phyloP scores from a whole-genome alignment of 2,888 invertebrate genomes.

The Neoitamus cyanurus region DNA sequence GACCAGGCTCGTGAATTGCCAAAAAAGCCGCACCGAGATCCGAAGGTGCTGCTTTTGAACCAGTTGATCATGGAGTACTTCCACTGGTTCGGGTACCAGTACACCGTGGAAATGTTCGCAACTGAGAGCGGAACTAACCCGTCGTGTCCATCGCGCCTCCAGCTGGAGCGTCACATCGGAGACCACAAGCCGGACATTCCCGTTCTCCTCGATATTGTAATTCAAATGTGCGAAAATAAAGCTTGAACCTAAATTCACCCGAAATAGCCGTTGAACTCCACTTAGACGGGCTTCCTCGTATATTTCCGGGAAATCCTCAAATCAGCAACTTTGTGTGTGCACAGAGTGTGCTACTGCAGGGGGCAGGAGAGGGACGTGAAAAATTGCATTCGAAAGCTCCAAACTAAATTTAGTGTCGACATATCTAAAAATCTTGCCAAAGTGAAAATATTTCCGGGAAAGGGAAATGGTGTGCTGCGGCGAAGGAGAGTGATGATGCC shows the following conservation, averaged over 20 bases:
- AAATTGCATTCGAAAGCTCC: slow-evolving; percentile 25
- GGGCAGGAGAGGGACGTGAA: slow-evolving; percentile 3
- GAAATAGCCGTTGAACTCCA: not conserved
- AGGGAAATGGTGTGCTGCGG: not conserved
- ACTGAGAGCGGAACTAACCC: slow-evolving; percentile 59
- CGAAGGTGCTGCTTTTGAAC: slow-evolving; percentile 53
- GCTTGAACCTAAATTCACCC: not conserved
- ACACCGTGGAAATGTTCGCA: slow-evolving; percentile 61
- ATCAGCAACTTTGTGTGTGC: not conserved
- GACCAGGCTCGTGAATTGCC: not conserved
- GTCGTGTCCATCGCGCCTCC: slow-evolving; percentile 54
- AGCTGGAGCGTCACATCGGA: slow-evolving; percentile 56
- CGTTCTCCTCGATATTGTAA: slow-evolving; percentile 58
- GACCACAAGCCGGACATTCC: slow-evolving; percentile 58
- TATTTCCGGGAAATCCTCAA: not conserved
- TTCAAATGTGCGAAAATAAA: not conserved
- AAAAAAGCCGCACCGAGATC: not conserved
- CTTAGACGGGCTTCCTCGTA: not conserved
- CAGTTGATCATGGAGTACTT: slow-evolving; percentile 63
- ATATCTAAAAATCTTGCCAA: slow-evolving; percentile 27
- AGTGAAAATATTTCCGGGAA: slow-evolving; percentile 33
- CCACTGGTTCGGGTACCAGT: slow-evolving; percentile 62
- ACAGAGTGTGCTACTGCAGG: not conserved
- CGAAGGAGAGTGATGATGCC: not conserved
- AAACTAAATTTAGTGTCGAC: slow-evolving; percentile 19